Evolutionary conservation across 92 coral and sea anemone species (phyloP), one percentile per base, ranked within the genome.

Genomic region (Ricordea florida): DNA sequence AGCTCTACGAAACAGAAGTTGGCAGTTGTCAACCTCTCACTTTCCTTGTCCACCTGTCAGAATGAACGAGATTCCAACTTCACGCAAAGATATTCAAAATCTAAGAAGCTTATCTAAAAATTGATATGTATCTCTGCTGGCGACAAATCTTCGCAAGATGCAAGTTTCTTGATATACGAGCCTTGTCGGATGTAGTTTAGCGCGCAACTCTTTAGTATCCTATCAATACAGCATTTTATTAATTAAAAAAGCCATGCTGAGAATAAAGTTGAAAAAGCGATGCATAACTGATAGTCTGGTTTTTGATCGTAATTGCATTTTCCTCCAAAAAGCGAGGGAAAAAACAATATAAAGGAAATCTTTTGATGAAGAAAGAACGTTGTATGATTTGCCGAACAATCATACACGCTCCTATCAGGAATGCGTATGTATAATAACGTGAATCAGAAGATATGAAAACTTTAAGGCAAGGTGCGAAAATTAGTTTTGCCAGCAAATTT

Each of bases 1-100:
- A n/a, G n/a, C n/a, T n/a, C n/a, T n/a, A n/a, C n/a, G n/a, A n/a
- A n/a, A n/a, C n/a, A n/a, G n/a, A n/a, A n/a, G n/a, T n/a, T 70
- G 77, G 53, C 77, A 70, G 17, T 21, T 70, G 77, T 70, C 77
- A 70, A 70, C 36, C 29, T 32, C 42, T n/a, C n/a, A n/a, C n/a
- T 55, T 62, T 38, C 9, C 28, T n/a, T 17, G 42, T 53, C 30
- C 77, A 70, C 77, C 77, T 70, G 77, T 55, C 77, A 40, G 1
- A 13, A 28, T 14, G 30, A 40, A 28, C 35, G 18, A 24, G 49
- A 24, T 34, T 21, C 45, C 47, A n/a, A n/a, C n/a, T n/a, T n/a
- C 63, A 69, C 50, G 53, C 35, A 50, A 44, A 51, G 25, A 50
- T 40, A 53, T 50, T 70, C 66, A 17, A 27, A 70, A 26, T 27